Conservation (phyloP, 2,888 invertebrate genomes). For the Cylloceria caligata region DNA sequence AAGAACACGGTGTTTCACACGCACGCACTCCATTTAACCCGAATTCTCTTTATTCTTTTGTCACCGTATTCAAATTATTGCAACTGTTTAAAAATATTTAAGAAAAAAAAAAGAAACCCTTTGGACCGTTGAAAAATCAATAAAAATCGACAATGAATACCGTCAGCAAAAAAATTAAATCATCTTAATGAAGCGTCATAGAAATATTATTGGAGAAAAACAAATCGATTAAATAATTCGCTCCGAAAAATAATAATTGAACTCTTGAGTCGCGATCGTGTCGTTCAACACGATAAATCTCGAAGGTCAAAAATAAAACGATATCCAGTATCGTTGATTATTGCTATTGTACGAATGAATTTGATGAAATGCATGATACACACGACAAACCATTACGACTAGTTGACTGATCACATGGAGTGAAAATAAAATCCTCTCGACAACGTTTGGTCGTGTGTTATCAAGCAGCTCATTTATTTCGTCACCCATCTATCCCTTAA, state of each 20-base stretch:
- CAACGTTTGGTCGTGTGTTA: background rate
- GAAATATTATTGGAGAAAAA: background rate
- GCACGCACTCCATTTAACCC: slow-evolving; percentile 25
- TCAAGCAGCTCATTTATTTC: slow-evolving; percentile 38
- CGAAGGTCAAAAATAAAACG: background rate
- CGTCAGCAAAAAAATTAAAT: slow-evolving; percentile 3
- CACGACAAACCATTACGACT: slow-evolving; percentile 5
- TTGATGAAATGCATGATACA: background rate
- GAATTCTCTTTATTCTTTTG: slow-evolving; percentile 2
- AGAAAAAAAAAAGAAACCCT: background rate
- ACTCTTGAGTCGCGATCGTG: background rate
- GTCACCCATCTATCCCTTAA: slow-evolving; percentile 48
- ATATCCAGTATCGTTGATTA: background rate
- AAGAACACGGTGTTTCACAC: slow-evolving; percentile 49
- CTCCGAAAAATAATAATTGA: background rate
- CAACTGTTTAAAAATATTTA: background rate
- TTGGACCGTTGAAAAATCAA: background rate
- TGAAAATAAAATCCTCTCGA: background rate
- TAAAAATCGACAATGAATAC: slow-evolving; percentile 3
- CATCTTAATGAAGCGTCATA: background rate
- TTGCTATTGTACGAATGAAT: slow-evolving; percentile 18
- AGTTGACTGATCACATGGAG: background rate
- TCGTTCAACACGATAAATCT: background rate
- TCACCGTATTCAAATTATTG: slow-evolving; percentile 1
- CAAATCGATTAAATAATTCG: background rate